Evolutionary conservation across 1,140 invertebrate genomes (phyloP).

Genomic region (Drosophila prosaltans): DNA sequence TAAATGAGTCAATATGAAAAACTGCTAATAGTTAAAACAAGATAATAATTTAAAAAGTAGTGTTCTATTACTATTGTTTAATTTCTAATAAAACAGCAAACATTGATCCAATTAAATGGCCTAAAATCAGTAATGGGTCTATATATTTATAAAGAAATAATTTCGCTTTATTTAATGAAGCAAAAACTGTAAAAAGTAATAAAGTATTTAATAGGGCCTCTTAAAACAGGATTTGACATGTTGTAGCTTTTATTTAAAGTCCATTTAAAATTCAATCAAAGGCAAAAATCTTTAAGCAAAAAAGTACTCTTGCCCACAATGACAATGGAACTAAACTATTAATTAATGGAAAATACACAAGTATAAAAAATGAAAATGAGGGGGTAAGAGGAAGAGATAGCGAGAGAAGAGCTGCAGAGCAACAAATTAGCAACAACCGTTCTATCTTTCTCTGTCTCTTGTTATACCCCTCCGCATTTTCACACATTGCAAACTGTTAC

Average conservation of each 20-base stretch:
- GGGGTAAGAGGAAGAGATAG: background rate
- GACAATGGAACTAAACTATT: constrained; percentile 51
- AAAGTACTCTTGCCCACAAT: constrained; percentile 36
- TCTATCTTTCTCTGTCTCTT: background rate
- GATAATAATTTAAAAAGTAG: too few species aligned
- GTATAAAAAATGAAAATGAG: constrained; percentile 7
- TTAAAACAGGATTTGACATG: too few species aligned
- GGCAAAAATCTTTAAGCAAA: constrained; percentile 38
- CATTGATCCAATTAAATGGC: too few species aligned
- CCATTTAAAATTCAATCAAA: constrained; percentile 43
- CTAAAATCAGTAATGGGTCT: too few species aligned
- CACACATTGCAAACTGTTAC: constrained; percentile 44
- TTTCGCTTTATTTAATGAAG: too few species aligned
- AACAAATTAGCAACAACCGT: constrained; percentile 57
- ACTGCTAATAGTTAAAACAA: too few species aligned
- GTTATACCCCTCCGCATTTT: background rate
- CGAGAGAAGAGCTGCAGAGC: constrained; percentile 29
- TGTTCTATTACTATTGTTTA: too few species aligned
- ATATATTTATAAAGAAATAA: too few species aligned
- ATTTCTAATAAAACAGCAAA: too few species aligned
- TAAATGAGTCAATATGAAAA: too few species aligned
- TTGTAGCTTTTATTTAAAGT: background rate
- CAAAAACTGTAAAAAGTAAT: too few species aligned
- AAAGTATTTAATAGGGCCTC: too few species aligned
- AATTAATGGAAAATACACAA: constrained; percentile 42